Base-by-base conservation (phyloP, 2,888 invertebrate species). In the Calliopum simillimum region DNA sequence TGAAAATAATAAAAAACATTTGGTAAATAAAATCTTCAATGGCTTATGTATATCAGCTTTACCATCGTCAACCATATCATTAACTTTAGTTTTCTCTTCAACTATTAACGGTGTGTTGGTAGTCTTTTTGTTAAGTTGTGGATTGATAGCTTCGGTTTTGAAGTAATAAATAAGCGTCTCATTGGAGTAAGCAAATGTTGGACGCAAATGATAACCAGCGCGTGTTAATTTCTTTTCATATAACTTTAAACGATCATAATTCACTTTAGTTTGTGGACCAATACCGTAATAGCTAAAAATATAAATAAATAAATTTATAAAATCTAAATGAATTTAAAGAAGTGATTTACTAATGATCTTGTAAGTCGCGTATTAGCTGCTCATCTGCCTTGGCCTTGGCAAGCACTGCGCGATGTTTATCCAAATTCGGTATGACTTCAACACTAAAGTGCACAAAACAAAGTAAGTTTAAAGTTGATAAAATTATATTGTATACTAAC, bases 381-480 rank as follows among this genome's bases (percentile, higher is more conserved):
- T 83, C 78, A 69, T 82, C 77, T 11, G 74, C 65, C 58, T 79
- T 80, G 6, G 77, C 77, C 53, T 78, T 75, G 47, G 79, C 78
- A 76, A 80, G 74, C 13, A 82, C 76, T 44, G 77, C 80, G 6
- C 79, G 79, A 23, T 83, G 82, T 70, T 80, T 80, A 14, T 81
- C 77, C 65, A 85, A 71, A 74, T 84, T 78, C 0, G 84, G 82
- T 64, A 85, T 79, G n/a, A 85, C 82, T 77, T 86, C 86, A 68
- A 86, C 85, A 44, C 85, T 83, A 61, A 1, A 16, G 4, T 3
- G 6, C 11, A 44, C 2, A 4, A 25, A 16, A 23, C 33, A 16
- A 33, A 63, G 14, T n/a, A 21, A 61, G 43, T 44, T 59, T 19
- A 33, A 33, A 33, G 8, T 8, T 33, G 8, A 8, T 33, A 44